Percentiles rank a stretch among this genome's conserved stretches.
phyloP scores from a whole-genome alignment of 2,797 vertebrate species.

The Benthosema pterotum region DNA sequence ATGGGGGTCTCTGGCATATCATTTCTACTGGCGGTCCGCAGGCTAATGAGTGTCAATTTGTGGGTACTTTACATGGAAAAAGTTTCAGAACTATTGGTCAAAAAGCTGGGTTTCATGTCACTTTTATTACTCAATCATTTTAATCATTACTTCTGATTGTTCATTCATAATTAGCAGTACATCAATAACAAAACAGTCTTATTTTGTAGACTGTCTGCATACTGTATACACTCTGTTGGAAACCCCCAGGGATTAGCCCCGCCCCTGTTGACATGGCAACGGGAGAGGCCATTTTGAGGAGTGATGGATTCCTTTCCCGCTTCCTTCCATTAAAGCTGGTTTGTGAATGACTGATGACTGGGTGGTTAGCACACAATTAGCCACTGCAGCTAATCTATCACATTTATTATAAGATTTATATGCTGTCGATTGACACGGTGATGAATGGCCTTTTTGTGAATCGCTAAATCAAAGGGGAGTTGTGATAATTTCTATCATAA shows the following conservation, averaged over 20 bases:
- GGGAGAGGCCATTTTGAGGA: conserved; percentile 66
- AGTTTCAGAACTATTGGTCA: no score
- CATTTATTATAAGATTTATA: conserved; percentile 77
- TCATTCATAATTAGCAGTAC: conserved; percentile 10
- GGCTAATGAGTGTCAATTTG: no score
- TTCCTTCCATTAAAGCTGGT: conserved; percentile 74
- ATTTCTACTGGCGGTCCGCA: no score
- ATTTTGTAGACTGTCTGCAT: no score
- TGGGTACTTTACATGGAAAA: no score
- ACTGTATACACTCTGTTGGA: conserved; percentile 25
- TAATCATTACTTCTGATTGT: no score
- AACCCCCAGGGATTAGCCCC: conserved; percentile 33
- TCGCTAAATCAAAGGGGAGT: conserved; percentile 67
- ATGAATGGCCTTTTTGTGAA: conserved; percentile 67
- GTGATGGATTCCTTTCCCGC: conserved; percentile 76
- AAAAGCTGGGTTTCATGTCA: no score
- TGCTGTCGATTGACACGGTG: conserved; percentile 64
- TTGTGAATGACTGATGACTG: conserved; percentile 80
- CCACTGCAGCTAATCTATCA: conserved; percentile 71
- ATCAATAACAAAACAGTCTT: conserved; percentile 28
- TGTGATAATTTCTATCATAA: conserved; percentile 69
- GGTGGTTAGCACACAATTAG: conserved; percentile 78
- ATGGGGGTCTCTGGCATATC: no score
- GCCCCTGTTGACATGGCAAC: conserved; percentile 41
- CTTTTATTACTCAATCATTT: no score